Conservation (phyloP, 1,140 invertebrate genomes). For the Brachionus plicatilis region DNA sequence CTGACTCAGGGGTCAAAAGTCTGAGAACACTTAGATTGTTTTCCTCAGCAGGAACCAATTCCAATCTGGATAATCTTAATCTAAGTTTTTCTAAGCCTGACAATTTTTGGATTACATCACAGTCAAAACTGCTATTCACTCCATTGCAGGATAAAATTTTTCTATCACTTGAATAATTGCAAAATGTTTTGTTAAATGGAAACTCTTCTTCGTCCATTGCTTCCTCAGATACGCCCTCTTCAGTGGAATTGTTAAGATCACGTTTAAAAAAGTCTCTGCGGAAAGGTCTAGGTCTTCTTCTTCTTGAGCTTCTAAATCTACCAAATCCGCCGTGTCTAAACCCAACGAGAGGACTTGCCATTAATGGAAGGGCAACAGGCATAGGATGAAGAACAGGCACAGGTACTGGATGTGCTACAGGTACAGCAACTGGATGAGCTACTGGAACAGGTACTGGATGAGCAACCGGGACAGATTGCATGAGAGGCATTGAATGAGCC, state of each 20-base stretch:
- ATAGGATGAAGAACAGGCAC: background rate
- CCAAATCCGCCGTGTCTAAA: background rate
- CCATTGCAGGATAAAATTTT: slow-evolving; percentile 15
- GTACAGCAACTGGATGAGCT: background rate
- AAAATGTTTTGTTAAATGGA: background rate
- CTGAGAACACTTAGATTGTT: background rate
- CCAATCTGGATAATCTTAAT: background rate
- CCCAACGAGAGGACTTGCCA: background rate
- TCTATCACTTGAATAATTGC: slow-evolving; percentile 29
- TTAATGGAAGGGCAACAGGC: background rate
- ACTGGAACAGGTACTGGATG: slow-evolving; percentile 2
- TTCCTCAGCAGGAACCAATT: background rate
- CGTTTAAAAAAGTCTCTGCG: background rate
- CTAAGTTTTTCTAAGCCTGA: background rate
- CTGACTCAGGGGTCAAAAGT: background rate
- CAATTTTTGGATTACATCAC: background rate
- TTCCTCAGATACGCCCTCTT: background rate
- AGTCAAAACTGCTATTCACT: background rate
- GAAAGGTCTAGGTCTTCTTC: background rate
- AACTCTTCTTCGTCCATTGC: background rate
- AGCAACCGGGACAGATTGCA: background rate
- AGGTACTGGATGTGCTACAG: background rate
- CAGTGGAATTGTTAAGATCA: background rate
- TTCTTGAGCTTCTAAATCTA: background rate
- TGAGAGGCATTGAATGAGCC: background rate